These are phyloP conservation scores for Notolepis coatsorum DNA, from an alignment of 2,797 vertebrate species.

Conservation along the genomic window DNA sequence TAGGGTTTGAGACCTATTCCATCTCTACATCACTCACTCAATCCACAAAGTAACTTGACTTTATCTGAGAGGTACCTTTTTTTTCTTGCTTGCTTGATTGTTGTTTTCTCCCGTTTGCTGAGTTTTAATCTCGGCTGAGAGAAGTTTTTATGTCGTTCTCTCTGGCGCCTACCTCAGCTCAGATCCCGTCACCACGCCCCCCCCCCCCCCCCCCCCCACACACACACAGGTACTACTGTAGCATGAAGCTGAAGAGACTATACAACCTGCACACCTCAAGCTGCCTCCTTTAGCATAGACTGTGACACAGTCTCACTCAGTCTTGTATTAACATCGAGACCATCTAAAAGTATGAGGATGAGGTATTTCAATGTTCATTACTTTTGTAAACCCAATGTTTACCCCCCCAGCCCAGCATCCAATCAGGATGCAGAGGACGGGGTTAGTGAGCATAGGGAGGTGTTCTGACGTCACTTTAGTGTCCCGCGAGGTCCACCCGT, in stretches of 20 bases:
- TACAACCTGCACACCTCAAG: too few relatives aligned
- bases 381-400: too few relatives aligned
- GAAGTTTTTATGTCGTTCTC: slow-evolving; percentile 61
- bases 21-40: slow-evolving; percentile 39
- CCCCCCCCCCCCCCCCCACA: slow-evolving; percentile 60
- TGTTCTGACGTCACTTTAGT: too few relatives aligned
- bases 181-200: slow-evolving; percentile 74
- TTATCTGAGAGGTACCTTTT: slow-evolving; percentile 66
- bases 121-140: slow-evolving; percentile 67
- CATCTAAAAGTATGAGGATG: too few relatives aligned
- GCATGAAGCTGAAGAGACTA: slow-evolving; percentile 44
- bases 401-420: too few relatives aligned
- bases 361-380: too few relatives aligned
- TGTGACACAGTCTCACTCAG: too few relatives aligned
- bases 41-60: slow-evolving; percentile 57
- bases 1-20: slow-evolving; percentile 48
- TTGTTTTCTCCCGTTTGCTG: slow-evolving; percentile 63
- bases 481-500: too few relatives aligned
- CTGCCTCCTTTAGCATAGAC: too few relatives aligned
- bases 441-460: too few relatives aligned
- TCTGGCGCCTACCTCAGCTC: slow-evolving; percentile 85
- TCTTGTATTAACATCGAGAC: too few relatives aligned
- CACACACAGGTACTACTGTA: slow-evolving; percentile 79
- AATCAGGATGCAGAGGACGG: too few relatives aligned
- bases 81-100: slow-evolving; percentile 48